Evolutionary conservation across 2,113 vertebrate genomes (phyloP), one percentile per base, ranked within the genome.

Genomic region (Macaca nemestrina): DNA sequence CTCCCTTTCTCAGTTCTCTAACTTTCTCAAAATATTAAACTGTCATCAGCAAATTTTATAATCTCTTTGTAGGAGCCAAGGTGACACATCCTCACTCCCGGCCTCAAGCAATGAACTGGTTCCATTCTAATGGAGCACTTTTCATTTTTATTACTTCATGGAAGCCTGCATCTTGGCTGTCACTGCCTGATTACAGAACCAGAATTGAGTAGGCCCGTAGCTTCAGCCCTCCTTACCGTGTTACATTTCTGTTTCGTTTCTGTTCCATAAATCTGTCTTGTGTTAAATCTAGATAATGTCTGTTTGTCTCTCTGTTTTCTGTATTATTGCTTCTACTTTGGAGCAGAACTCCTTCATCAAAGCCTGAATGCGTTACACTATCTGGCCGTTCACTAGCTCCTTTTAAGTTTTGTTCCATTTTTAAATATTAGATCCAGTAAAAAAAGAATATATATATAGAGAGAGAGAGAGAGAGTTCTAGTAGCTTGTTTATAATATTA

Each of bases 351-450:
- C 38, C 38, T 79, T 96, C 38, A 79, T 84, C 59, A 83, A 40
- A 93, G 43, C 61, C 22, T 79, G 45, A 78, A 38, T 88, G 35
- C 38, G 52, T 52, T 67, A 27, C 13, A 79, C 32, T 55, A 57
- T 57, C 67, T 88, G 40, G 13, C 55, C 59, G 25, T 61, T 30
- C 23, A 0, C 35, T 91, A 55, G 55, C 52, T 22, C 35, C 50
- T 95, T 81, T 81, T 27, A 55, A 85, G 6, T 73, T 95, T 85
- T 52, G 18, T 57, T 95, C 23, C 10, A 52, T 78, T 90, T 95
- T 82, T 43, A 52, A 55, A 75, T 55, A 23, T 45, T 78, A 30
- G 25, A 50, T 79, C 86, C 45, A 72, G 20, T 82, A 50, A 76
- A 61, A 84, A 45, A 45, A 9, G 9, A 9, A 45, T 45, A 45